Percentiles rank a stretch among this genome's conserved stretches.
phyloP scores from a whole-genome alignment of 2,113 vertebrate genomes.

The Heterotilapia buettikoferi region DNA sequence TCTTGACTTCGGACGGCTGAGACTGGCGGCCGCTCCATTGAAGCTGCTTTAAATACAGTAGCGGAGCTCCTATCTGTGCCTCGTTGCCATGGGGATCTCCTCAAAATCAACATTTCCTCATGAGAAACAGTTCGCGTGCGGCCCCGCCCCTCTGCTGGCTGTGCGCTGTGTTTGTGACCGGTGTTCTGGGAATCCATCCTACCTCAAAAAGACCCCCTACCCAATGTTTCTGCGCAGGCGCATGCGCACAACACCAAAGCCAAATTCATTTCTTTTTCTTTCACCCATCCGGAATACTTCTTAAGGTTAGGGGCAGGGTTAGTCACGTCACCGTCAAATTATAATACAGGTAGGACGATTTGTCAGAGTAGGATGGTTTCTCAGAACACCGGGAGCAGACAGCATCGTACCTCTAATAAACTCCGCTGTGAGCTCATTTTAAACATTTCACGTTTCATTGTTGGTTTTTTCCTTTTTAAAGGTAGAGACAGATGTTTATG shows the following conservation, averaged over 20 bases:
- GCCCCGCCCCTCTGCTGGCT: neutral
- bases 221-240: neutral
- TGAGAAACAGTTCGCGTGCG: fast-evolving
- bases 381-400: neutral
- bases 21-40: neutral
- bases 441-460: neutral
- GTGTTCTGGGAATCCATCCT: neutral
- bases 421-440: fast-evolving
- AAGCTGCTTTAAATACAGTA: neutral
- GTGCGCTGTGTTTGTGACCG: fast-evolving
- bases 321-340: neutral
- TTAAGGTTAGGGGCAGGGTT: fast-evolving
- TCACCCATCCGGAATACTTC: neutral
- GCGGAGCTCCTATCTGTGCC: fast-evolving
- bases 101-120: neutral
- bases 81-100: neutral
- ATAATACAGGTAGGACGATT: neutral
- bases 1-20: neutral
- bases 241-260: neutral
- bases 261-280: neutral
- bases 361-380: neutral
- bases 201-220: fast-evolving
- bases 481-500: neutral
- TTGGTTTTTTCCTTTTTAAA: neutral
- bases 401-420: fast-evolving